Evolutionary conservation across 2,888 invertebrate genomes (phyloP), one percentile per base, ranked within the genome.

Genomic region (Drosophila siamana): DNA sequence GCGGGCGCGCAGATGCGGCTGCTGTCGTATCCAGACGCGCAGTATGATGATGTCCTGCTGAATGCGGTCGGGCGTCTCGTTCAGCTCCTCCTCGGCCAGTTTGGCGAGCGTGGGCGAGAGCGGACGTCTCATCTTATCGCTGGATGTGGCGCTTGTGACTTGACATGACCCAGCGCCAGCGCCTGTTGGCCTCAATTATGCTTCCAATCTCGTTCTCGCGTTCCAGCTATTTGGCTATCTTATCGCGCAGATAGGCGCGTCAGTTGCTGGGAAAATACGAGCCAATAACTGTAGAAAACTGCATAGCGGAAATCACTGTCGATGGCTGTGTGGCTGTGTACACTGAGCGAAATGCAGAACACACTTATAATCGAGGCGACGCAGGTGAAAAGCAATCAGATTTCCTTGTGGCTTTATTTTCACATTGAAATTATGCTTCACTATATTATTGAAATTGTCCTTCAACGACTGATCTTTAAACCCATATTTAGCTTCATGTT

Each of bases 11-110:
- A 94, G 81, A 84, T 94, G 93, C 4, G 92, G 92, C 73, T 93
- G 93, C 74, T 93, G 93, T 2, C 88, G 86, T 48, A 94, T 87
- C 94, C 94, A 94, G 7, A 92, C 91, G 24, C 92, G 90, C 16
- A 94, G 89, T 46, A 92, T 90, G 15, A 91, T 84, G 24, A 94
- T 89, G 80, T 93, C 93, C 43, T 92, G 90, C 13, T 89, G 87
- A 16, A 93, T 89, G 33, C 92, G 79, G 2, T 91, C 91, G 0
- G 93, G 93, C 51, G 91, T 92, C 88, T 94, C 94, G 55, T 93
- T 92, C 36, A 94, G 76, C 74, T 93, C 92, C 51, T 90, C 84
- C 38, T 86, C 88, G 16, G 93, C 94, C 69, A 91, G 88, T 70
- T 88, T 88, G 61, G 88, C 88, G 44, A 91, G 62, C 13, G 73